These are phyloP conservation scores for Lepidurus arcticus DNA, from an alignment of 1,140 invertebrate species.

Conservation along the genomic window DNA sequence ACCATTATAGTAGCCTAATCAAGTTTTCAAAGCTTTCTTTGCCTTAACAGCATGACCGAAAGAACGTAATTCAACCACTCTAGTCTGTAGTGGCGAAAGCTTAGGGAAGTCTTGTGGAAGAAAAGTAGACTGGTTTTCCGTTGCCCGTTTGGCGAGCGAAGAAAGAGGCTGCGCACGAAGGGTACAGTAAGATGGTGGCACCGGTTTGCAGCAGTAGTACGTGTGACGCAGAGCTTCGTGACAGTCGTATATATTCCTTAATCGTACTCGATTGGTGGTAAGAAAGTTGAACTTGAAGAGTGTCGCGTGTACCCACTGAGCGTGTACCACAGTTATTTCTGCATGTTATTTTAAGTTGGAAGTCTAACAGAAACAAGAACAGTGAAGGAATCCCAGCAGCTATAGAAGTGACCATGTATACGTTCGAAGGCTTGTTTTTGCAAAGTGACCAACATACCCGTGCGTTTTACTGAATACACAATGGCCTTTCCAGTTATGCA, in stretches of 20 bases:
- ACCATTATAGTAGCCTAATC: background rate
- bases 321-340: no score
- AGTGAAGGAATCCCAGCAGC: background rate
- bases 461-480: background rate
- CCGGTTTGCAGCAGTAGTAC: background rate
- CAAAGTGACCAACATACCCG: background rate
- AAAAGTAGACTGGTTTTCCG: background rate
- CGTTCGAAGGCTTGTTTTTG: background rate
- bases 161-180: background rate
- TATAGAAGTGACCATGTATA: background rate
- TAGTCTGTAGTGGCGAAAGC: background rate
- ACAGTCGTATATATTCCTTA: background rate
- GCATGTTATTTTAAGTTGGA: no score
- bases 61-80: no score
- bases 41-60: no score
- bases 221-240: background rate
- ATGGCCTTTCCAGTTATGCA: slow-evolving; percentile 6
- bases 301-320: no score
- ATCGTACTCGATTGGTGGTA: background rate
- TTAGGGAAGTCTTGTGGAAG: background rate
- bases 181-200: slow-evolving; percentile 5
- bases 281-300: background rate
- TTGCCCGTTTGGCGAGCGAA: background rate
- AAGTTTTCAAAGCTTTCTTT: background rate
- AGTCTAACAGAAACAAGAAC: background rate